Base-by-base conservation (phyloP, 2,113 vertebrate genomes). In the Myiopsitta monachus region DNA sequence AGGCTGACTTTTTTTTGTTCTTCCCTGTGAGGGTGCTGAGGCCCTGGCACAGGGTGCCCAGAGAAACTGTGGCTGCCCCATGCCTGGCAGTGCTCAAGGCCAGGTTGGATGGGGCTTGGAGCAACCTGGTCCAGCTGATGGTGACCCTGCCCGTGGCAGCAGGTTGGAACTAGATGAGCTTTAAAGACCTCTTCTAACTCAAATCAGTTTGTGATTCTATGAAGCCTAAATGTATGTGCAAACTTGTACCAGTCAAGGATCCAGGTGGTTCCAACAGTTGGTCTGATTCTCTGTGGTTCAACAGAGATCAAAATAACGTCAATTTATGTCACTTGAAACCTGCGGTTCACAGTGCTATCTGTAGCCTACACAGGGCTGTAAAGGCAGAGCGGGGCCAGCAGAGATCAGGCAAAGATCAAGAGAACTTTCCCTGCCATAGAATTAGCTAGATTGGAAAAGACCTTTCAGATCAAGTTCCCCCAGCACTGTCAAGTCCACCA, bases 271-370 rank as follows among this genome's bases (percentile, higher is more conserved):
- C 62, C 76, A 83, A n/a, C 19, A 87, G 36, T 5, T 61, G 31
- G 6, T 68, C 46, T 27, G 51, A 72, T 46, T 36, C 36, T 68
- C 33, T 24, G 8, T 31, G 46, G 22, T 38, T 76, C 43, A 82
- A 14, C n/a, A 59, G 36, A 90, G 13, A 9, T 28, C 39, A 67
- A 64, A 80, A 91, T 4, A 76, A 28, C n/a, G n/a, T 61, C 27
- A 19, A 2, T 44, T 59, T 46, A 38, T 0, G 0, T 1, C 16
- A 30, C 14, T 68, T 72, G 11, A 75, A 78, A 44, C 7, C 22
- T 18, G 8, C 2, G 7, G 15, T 93, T 79, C 28, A 10, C 12
- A 49, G 24, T 28, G 8, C 14, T 63, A 75, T 15, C 36, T 15
- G 7, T 13, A 47, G 39, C 33, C 44, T 74, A 30, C 27, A 33